phyloP scores from a whole-genome alignment of 2,113 vertebrate species.

The Otolemur garnettii region DNA sequence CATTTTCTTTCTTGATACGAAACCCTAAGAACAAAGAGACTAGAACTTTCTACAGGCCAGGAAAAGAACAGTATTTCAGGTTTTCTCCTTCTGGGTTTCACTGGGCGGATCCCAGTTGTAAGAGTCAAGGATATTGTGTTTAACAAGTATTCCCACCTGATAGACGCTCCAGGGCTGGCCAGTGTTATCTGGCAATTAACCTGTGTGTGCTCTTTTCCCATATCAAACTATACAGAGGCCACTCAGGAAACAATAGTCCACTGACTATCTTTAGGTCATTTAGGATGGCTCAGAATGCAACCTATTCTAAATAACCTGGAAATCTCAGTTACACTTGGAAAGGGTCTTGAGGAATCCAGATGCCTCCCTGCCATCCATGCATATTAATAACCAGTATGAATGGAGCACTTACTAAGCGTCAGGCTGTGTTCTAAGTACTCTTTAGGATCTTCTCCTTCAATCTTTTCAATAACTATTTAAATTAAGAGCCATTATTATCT shows the following conservation, averaged over 20 bases:
- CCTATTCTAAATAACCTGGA: background rate
- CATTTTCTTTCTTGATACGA: background rate
- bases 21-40: background rate
- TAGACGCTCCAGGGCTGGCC: background rate
- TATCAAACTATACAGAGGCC: background rate
- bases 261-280: background rate
- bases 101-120: background rate
- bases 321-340: background rate
- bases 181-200: background rate
- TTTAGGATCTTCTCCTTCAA: background rate
- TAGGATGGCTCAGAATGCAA: background rate
- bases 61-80: background rate
- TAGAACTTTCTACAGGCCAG: background rate
- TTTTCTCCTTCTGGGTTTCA: background rate
- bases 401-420: background rate
- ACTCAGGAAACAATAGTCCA: background rate
- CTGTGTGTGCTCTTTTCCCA: background rate
- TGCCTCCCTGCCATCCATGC: background rate
- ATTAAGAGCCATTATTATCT: background rate
- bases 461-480: slow-evolving; percentile 9
- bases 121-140: background rate
- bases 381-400: slow-evolving; percentile 15
- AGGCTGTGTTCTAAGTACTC: slow-evolving; percentile 34
- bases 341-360: background rate
- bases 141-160: background rate